Percentiles rank a stretch among this genome's conserved stretches.
These are phyloP conservation scores for Thumatha senex DNA, from an alignment of 2,888 invertebrate species.

Conservation along the genomic window DNA sequence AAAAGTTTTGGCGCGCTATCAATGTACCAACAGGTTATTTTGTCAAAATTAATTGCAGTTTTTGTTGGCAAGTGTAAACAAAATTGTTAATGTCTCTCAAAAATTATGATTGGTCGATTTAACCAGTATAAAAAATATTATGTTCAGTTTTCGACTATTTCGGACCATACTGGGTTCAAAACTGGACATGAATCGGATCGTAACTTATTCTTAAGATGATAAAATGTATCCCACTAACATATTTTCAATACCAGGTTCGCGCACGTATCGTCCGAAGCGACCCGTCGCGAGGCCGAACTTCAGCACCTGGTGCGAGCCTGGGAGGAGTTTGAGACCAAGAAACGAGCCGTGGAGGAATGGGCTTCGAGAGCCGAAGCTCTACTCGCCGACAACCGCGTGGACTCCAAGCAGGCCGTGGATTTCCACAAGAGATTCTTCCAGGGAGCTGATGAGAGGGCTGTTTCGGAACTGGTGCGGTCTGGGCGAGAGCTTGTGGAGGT, in stretches of 20 bases:
- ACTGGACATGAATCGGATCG: no score
- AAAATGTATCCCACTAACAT: no score
- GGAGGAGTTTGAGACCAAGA: constrained; percentile 92
- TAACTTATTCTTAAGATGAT: no score
- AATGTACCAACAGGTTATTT: no score
- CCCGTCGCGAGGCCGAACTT: constrained; percentile 90
- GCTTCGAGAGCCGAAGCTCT: constrained; percentile 92
- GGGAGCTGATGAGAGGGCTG: constrained; percentile 92
- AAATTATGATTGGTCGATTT: no score
- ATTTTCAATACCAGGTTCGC: constrained; percentile 81
- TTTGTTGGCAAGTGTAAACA: no score
- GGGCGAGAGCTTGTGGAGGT: constrained; percentile 89
- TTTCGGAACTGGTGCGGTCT: constrained; percentile 89
- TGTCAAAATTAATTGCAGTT: no score
- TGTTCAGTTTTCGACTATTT: no score
- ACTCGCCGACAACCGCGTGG: constrained; percentile 90
- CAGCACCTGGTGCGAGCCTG: constrained; percentile 92
- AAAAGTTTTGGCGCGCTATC: no score
- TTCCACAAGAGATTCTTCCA: constrained; percentile 95
- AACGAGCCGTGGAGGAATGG: constrained; percentile 93
- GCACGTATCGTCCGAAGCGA: constrained; percentile 89
- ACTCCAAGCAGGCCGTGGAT: constrained; percentile 91
- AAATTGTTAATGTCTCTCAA: no score
- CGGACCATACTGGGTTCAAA: no score
- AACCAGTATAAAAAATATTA: no score